Evolutionary conservation across 2,797 vertebrate genomes (phyloP).

Genomic region (Molossus alvarezi): DNA sequence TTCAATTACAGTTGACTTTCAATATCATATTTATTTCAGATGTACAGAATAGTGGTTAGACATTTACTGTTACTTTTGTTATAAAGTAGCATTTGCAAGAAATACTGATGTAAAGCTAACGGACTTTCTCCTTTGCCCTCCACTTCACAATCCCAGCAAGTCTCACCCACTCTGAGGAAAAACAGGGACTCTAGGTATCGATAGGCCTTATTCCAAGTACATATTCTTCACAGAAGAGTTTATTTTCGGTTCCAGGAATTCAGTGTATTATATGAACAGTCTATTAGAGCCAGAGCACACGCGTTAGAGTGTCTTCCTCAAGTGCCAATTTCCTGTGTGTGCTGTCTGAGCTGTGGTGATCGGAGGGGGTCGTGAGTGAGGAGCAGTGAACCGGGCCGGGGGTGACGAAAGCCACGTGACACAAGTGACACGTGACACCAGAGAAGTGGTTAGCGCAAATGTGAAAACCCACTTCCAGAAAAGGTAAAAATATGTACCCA

Average conservation of each 20-base stretch:
- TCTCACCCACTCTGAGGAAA: neutral
- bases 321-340: neutral
- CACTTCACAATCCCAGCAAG: neutral
- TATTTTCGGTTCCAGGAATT: neutral
- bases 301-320: neutral
- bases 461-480: neutral
- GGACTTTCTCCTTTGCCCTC: neutral
- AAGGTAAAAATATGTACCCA: neutral
- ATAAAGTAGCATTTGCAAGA: neutral
- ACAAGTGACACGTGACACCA: too few species aligned
- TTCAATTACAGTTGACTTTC: neutral
- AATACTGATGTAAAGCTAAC: neutral
- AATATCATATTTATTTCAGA: neutral
- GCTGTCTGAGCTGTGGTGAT: neutral
- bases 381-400: neutral
- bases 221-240: neutral
- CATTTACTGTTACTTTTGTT: neutral
- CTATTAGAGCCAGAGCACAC: neutral
- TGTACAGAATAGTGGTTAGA: neutral
- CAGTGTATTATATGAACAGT: constrained; percentile 16
- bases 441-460: neutral
- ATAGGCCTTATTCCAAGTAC: neutral
- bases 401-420: neutral
- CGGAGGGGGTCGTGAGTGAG: neutral
- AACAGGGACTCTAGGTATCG: neutral